Percentiles rank a stretch among this genome's conserved stretches.
Conservation (phyloP, 2,888 invertebrate species). For the Tachina grossa region DNA sequence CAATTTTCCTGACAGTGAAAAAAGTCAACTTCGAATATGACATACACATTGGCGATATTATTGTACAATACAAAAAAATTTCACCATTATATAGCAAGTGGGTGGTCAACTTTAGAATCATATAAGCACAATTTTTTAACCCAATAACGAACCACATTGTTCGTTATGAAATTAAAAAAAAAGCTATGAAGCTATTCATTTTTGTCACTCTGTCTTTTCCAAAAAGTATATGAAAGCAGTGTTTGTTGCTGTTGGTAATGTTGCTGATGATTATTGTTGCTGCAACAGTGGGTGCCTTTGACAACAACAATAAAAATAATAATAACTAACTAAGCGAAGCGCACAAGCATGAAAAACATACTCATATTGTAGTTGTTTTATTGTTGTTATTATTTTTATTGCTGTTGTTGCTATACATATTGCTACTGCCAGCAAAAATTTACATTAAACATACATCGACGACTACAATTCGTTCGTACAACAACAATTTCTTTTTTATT, state of each 20-base stretch:
- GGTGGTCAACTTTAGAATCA: too few species aligned
- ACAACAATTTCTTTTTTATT: constrained; percentile 33
- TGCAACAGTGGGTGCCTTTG: constrained; percentile 67
- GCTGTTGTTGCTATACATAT: constrained; percentile 62
- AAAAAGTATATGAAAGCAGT: neutral
- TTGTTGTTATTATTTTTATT: constrained; percentile 57
- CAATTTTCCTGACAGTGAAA: too few species aligned
- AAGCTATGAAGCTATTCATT: too few species aligned
- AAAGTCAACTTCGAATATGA: too few species aligned
- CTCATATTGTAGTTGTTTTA: constrained; percentile 63
- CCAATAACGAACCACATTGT: too few species aligned
- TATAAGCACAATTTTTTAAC: too few species aligned
- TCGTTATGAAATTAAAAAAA: too few species aligned
- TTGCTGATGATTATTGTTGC: constrained; percentile 56
- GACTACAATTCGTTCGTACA: constrained; percentile 41
- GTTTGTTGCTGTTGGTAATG: constrained; percentile 27
- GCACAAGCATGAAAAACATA: constrained; percentile 44
- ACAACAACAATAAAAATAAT: constrained; percentile 34
- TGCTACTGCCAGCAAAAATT: constrained; percentile 67
- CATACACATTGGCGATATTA: too few species aligned
- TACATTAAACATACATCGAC: constrained; percentile 64
- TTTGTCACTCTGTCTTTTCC: constrained; percentile 37
- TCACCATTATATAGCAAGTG: too few species aligned
- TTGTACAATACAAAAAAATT: too few species aligned
- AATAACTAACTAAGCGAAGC: constrained; percentile 1